Base-by-base conservation (phyloP, 1,140 invertebrate genomes). In the Ooceraea biroi region DNA sequence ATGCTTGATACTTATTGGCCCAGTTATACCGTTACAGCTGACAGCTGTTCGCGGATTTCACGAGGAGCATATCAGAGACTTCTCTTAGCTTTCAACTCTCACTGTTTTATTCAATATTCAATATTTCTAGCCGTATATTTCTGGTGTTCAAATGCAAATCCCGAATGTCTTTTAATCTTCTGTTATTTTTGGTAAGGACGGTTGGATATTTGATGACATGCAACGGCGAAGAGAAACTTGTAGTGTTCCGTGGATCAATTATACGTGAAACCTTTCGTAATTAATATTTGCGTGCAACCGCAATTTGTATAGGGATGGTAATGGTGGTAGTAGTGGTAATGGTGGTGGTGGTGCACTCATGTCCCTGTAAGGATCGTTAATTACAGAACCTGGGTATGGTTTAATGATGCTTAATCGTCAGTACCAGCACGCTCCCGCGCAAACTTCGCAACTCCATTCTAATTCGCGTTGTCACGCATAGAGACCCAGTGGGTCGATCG, bases 391-490 rank as follows among this genome's bases (percentile, higher is more conserved):
- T 52, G n/a, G 50, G 27, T 52, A 5, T 36, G 58, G 58, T 48
- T 44, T 84, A 87, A 84, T 52, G 27, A 83, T 27, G 73, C 50
- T 68, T 72, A 78, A 87, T 73, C 50, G 41, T 48, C 48, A n/a
- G 30, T 69, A 71, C 57, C 19, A 86, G 52, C 65, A 63, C 36
- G 12, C 19, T 69, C 72, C 65, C 52, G 22, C 22, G 52, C 46
- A 60, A 78, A 84, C 58, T 55, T 41, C 17, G 17, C 46, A 12
- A 36, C 10, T 36, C 22, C 52, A 48, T 86, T 46, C 80, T 65
- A 87, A 87, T 84, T 87, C 63, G 22, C 14, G 66, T 68, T 57
- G 85, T 83, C 78, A 86, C n/a, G 52, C 46, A n/a, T 73, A 46
- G 74, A 61, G 65, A 71, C 69, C n/a, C 57, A 58, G 48, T 83